Conservation (phyloP, 2,888 invertebrate genomes). For the Slavum lentiscoides region DNA sequence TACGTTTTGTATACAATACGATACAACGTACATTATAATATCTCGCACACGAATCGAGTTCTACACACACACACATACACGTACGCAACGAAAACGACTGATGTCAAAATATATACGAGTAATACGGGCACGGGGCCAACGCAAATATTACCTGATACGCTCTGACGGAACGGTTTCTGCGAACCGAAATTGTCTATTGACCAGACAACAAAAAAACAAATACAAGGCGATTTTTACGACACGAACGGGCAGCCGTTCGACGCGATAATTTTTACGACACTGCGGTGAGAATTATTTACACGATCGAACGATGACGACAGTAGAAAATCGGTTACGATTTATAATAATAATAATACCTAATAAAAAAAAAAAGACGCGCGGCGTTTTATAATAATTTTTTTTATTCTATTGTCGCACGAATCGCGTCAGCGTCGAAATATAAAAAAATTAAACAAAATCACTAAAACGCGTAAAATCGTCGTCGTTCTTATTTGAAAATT, state of each 20-base stretch:
- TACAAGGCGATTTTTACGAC: no score
- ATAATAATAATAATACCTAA: no score
- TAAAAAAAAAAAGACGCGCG: background rate
- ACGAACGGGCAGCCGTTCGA: no score
- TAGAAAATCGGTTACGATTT: no score
- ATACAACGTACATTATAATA: background rate
- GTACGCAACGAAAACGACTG: background rate
- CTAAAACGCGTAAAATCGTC: background rate
- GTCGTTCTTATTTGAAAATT: constrained; percentile 7
- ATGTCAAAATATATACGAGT: background rate
- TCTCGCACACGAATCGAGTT: background rate
- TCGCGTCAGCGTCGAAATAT: background rate
- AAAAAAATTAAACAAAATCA: no score
- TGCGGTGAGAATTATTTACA: background rate
- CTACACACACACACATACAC: no score
- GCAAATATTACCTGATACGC: constrained; percentile 18
- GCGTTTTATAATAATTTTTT: background rate
- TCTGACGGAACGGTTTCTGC: background rate
- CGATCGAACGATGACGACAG: background rate
- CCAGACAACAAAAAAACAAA: no score
- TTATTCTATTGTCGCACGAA: background rate
- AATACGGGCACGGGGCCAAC: constrained; percentile 36
- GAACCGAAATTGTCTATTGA: no score
- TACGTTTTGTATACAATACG: background rate
- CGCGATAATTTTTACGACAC: no score